These are phyloP conservation scores for Meleagris gallopavo DNA, from an alignment of 2,113 vertebrate genomes.

Conservation along the genomic window DNA sequence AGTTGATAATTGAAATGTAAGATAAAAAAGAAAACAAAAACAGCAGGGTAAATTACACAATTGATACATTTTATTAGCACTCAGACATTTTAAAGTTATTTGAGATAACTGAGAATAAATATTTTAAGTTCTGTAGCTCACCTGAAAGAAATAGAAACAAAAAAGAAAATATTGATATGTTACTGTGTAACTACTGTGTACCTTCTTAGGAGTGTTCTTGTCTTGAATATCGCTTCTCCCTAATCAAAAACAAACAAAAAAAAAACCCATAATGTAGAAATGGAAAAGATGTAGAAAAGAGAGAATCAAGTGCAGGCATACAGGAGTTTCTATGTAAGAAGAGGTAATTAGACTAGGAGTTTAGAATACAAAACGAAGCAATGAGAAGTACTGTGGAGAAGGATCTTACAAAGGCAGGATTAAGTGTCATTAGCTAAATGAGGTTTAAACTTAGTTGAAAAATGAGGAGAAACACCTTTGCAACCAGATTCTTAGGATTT, in stretches of 20 bases:
- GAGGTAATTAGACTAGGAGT: not conserved
- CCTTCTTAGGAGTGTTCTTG: not conserved
- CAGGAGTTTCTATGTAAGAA: not conserved
- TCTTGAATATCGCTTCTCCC: not conserved
- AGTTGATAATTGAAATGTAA: not conserved
- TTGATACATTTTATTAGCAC: not conserved
- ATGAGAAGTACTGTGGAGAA: not conserved
- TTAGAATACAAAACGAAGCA: not conserved
- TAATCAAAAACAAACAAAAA: no score
- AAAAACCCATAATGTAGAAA: not conserved
- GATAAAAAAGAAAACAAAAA: not conserved
- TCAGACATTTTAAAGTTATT: not conserved
- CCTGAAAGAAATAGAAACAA: not conserved
- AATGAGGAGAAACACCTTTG: not conserved
- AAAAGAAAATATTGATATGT: not conserved
- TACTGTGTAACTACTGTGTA: not conserved
- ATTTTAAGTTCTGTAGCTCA: not conserved
- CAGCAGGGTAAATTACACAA: fast-evolving
- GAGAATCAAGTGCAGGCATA: not conserved
- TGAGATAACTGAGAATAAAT: not conserved
- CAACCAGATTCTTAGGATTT: not conserved
- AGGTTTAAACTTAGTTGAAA: not conserved
- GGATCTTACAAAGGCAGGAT: not conserved
- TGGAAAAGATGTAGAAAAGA: not conserved
- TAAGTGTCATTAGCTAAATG: not conserved